Evolutionary conservation across 2,797 vertebrate species (phyloP), one percentile per base, ranked within the genome.

Genomic region (Sebastolobus altivelis): DNA sequence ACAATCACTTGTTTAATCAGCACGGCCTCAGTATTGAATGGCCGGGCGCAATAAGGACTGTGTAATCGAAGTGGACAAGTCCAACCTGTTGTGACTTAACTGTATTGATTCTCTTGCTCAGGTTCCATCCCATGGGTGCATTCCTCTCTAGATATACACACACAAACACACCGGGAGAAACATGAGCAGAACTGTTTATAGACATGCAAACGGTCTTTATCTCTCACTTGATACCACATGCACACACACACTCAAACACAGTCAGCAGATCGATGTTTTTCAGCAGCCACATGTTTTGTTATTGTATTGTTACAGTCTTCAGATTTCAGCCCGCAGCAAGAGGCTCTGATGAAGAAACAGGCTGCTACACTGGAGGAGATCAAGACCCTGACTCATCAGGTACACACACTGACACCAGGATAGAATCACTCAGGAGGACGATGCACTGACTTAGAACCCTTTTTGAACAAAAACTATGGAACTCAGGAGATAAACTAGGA

Each of bases 271-370:
- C 80, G 8, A 86, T 89, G 65, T 81, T 80, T 89, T 67, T 75
- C 72, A 37, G 25, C 7, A n/a, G 74, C 10, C 12, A 82, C 67
- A 40, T 74, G 68, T 67, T 7, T 74, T 81, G 63, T 65, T 89
- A 13, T 43, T 55, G 73, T 89, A 5, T 78, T 80, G 65, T 84
- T 86, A 8, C 93, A 99, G 98, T 79, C 96, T 84, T 93, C 92
- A 58, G 97, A 97, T 70, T 94, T 84, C 90, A 93, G 80, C 68
- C 90, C 87, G n/a, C 95, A 95, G 18, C 97, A 97, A 90, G 94
- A 95, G 84, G 95, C 92, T 75, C 95, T 99, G 87, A 96, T 97
- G 89, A 96, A 96, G 93, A 99, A 97, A 86, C 98, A 99, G 87
- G 93, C 93, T 0, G 95, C 94, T 8, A 97, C 95, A 27, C 93